A percentile compares a stretch with the other conserved stretches of the same genome.
These are phyloP conservation scores for Cerastoderma edule DNA, from an alignment of 2,888 invertebrate species.

Conservation along the genomic window DNA sequence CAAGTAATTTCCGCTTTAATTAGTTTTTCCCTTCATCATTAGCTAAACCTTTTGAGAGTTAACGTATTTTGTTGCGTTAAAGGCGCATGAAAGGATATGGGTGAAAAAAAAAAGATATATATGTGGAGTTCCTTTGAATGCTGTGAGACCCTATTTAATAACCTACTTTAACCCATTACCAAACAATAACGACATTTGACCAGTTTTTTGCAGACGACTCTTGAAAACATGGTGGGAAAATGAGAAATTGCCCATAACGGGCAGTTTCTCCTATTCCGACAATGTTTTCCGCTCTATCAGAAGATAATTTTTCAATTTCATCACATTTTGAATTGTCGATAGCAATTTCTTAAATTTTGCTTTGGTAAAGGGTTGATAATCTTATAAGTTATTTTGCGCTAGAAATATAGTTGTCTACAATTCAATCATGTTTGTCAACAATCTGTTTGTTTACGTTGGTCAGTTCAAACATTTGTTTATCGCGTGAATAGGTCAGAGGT, in stretches of 20 bases:
- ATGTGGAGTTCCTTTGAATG: too few species aligned
- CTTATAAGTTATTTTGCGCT: neutral
- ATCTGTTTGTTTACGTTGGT: too few species aligned
- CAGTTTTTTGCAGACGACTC: too few species aligned
- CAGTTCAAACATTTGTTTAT: too few species aligned
- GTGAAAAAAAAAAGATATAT: too few species aligned
- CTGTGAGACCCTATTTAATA: neutral
- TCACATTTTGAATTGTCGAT: neutral
- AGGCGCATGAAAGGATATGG: too few species aligned
- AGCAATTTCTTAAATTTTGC: neutral
- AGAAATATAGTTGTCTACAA: neutral
- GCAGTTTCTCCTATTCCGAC: constrained; percentile 1
- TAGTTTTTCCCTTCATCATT: too few species aligned
- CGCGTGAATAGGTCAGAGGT: too few species aligned
- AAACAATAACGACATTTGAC: neutral
- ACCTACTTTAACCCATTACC: neutral
- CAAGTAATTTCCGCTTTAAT: too few species aligned
- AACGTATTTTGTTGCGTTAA: too few species aligned
- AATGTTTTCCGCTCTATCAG: neutral
- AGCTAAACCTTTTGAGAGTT: too few species aligned
- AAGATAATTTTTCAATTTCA: too few species aligned
- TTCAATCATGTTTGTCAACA: neutral
- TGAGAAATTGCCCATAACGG: neutral
- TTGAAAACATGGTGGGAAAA: neutral
- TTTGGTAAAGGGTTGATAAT: neutral